Evolutionary conservation across 2,888 invertebrate genomes (phyloP).

Genomic region (Chaetoderma sp.): DNA sequence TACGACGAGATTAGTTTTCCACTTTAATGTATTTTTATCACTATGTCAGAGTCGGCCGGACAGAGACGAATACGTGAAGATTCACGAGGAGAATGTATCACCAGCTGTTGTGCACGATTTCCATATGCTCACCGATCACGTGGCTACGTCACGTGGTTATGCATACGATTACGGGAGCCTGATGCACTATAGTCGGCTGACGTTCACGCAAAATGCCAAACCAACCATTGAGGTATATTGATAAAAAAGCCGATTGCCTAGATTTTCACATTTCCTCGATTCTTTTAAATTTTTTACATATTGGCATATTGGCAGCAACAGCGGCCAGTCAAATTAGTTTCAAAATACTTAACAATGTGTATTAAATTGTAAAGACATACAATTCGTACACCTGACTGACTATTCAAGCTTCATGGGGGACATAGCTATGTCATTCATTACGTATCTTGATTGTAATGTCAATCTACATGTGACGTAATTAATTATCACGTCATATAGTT

Average conservation of each 20-base stretch:
- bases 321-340: too few relatives aligned
- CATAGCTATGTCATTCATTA: too few relatives aligned
- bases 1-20: too few relatives aligned
- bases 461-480: too few relatives aligned
- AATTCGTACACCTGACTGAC: too few relatives aligned
- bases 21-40: too few relatives aligned
- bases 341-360: too few relatives aligned
- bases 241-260: neutral
- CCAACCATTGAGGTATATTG: conserved; percentile 61
- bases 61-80: conserved; percentile 54
- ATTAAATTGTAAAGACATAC: too few relatives aligned
- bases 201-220: conserved; percentile 54
- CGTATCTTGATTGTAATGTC: too few relatives aligned
- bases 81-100: conserved; percentile 54
- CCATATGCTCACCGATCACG: conserved; percentile 40
- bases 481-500: too few relatives aligned
- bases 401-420: too few relatives aligned
- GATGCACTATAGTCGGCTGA: conserved; percentile 60
- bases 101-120: conserved; percentile 52
- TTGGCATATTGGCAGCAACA: neutral
- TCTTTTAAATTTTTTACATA: neutral
- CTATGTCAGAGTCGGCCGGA: conserved; percentile 61
- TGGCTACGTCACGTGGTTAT: conserved; percentile 52
- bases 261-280: neutral
- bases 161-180: conserved; percentile 63